Evolutionary conservation across 35 echinoderm and acorn worm species (phyloP).

Genomic region (Apostichopus japonicus): DNA sequence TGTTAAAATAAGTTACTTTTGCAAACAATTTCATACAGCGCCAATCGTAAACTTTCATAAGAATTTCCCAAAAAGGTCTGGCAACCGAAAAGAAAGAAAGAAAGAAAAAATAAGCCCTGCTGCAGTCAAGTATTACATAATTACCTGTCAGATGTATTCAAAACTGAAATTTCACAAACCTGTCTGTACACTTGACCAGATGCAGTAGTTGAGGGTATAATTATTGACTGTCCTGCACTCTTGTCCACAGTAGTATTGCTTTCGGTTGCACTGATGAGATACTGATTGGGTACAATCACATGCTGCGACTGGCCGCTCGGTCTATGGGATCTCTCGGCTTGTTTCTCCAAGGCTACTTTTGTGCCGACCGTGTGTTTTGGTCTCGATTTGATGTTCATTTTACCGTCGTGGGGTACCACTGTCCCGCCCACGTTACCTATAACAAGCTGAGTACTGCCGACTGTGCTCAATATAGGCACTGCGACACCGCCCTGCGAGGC

Average conservation of each 20-base stretch:
- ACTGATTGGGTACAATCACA: constrained; percentile 61
- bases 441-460: constrained; percentile 67
- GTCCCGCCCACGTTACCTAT: constrained; percentile 74
- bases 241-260: constrained; percentile 45
- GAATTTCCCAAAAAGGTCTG: too few relatives aligned
- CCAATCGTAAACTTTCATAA: too few relatives aligned
- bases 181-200: constrained; percentile 77
- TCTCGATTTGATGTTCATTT: constrained; percentile 93
- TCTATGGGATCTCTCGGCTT: constrained; percentile 54
- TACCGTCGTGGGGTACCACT: constrained; percentile 76
- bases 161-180: constrained; percentile 50
- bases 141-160: too few relatives aligned
- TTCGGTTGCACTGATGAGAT: constrained; percentile 35
- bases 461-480: constrained; percentile 73
- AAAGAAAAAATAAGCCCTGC: too few relatives aligned
- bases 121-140: too few relatives aligned
- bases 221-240: constrained; percentile 44
- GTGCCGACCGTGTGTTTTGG: constrained; percentile 61
- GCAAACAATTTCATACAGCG: too few relatives aligned
- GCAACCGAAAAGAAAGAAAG: too few relatives aligned
- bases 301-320: constrained; percentile 54
- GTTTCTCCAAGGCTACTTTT: constrained; percentile 56
- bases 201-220: constrained; percentile 57
- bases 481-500: constrained; percentile 53
- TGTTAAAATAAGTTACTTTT: too few relatives aligned